These are phyloP conservation scores for Microcaecilia unicolor DNA, from an alignment of 2,797 vertebrate genomes.

Conservation along the genomic window DNA sequence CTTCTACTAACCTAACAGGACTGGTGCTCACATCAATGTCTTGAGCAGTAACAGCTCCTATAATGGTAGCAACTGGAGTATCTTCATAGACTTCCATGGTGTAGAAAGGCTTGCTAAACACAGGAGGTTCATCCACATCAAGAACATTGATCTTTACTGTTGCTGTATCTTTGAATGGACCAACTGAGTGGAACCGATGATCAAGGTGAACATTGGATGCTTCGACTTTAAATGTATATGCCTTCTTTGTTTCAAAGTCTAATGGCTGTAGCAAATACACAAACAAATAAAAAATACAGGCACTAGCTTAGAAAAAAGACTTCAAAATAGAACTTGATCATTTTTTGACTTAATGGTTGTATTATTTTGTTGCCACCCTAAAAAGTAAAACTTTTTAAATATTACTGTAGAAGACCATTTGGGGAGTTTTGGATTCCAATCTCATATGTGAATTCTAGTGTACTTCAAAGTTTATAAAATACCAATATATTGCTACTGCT, in stretches of 20 bases:
- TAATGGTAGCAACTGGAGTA: conserved; percentile 83
- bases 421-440: too few species aligned
- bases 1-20: conserved; percentile 69
- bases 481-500: too few species aligned
- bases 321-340: background rate
- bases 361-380: too few species aligned
- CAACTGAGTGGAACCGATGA: conserved; percentile 79
- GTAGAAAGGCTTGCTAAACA: conserved; percentile 85
- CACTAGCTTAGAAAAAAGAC: background rate
- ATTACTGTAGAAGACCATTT: too few species aligned
- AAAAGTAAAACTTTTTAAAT: too few species aligned
- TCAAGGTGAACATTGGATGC: conserved; percentile 86
- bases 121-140: conserved; percentile 91
- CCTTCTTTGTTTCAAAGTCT: conserved; percentile 93
- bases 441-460: too few species aligned
- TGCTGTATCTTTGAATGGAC: conserved; percentile 93
- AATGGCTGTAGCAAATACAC: conserved; percentile 58
- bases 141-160: conserved; percentile 92
- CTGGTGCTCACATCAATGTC: conserved; percentile 89
- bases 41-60: conserved; percentile 92
- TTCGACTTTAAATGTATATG: conserved; percentile 94
- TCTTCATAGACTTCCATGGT: conserved; percentile 96
- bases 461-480: too few species aligned
- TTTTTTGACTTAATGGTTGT: too few species aligned
- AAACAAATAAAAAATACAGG: background rate